A percentile compares a stretch with the other conserved stretches of the same genome.
phyloP scores from a whole-genome alignment of 2,113 vertebrate species.

The Panthera uncia region DNA sequence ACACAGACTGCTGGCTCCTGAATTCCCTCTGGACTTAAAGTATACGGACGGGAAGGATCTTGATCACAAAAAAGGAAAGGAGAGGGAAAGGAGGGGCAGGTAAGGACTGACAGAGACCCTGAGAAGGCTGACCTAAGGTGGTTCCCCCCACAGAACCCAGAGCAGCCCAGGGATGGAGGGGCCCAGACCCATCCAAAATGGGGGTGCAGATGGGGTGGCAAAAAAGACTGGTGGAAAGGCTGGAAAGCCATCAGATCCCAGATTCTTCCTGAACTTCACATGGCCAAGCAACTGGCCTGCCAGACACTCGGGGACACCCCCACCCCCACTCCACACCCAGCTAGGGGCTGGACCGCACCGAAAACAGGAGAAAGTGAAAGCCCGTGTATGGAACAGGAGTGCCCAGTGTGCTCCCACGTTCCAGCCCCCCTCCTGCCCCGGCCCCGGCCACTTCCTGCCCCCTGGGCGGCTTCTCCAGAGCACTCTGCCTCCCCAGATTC shows the following conservation, averaged over 20 bases:
- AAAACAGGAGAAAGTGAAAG: background rate
- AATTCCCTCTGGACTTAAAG: background rate
- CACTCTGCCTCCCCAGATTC: background rate
- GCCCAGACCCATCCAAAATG: background rate
- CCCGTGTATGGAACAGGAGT: background rate
- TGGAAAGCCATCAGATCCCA: background rate
- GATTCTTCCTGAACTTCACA: background rate
- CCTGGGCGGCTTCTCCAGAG: background rate
- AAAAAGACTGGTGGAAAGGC: background rate
- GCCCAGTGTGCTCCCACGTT: accelerated
- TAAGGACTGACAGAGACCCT: background rate
- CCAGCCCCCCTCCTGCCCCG: background rate
- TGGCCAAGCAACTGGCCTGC: background rate
- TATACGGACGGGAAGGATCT: no score
- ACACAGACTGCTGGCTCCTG: background rate
- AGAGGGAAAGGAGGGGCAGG: background rate
- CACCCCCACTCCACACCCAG: background rate
- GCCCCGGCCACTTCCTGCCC: background rate
- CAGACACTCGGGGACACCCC: background rate
- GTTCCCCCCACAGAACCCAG: background rate
- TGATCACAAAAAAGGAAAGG: background rate
- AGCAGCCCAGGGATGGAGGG: background rate
- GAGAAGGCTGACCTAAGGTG: background rate
- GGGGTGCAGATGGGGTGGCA: accelerated
- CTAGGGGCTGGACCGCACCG: background rate